Percentiles rank a stretch among this genome's conserved stretches.
These are phyloP conservation scores for Eleutherodactylus coqui DNA, from an alignment of 2,797 vertebrate species.

Conservation along the genomic window DNA sequence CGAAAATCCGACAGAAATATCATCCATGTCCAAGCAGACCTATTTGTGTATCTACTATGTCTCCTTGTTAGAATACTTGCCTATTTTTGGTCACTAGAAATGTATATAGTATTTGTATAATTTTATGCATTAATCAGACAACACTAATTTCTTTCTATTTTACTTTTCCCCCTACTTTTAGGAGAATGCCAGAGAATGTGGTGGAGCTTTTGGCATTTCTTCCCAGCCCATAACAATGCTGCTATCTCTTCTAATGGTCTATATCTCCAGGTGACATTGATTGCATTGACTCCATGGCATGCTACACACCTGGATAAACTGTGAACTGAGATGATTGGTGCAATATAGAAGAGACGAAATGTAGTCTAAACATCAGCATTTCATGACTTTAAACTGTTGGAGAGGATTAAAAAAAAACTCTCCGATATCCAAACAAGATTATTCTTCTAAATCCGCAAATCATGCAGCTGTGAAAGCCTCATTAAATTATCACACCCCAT, in stretches of 20 bases:
- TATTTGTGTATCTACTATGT: not conserved
- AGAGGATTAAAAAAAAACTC: slow-evolving; percentile 78
- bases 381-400: slow-evolving; percentile 83
- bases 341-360: slow-evolving; percentile 79
- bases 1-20: too few species aligned
- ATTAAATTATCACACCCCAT: slow-evolving; percentile 75
- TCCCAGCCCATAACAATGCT: slow-evolving; percentile 74
- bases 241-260: slow-evolving; percentile 76
- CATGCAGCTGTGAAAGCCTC: slow-evolving; percentile 77
- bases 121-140: not conserved
- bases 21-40: too few species aligned
- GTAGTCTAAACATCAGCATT: slow-evolving; percentile 81
- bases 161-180: slow-evolving; percentile 66
- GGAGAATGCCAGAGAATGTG: slow-evolving; percentile 98
- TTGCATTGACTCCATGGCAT: slow-evolving; percentile 77
- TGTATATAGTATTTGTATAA: not conserved
- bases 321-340: slow-evolving; percentile 81
- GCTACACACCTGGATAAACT: slow-evolving; percentile 80
- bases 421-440: slow-evolving; percentile 75
- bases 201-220: slow-evolving; percentile 77
- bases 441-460: slow-evolving; percentile 78
- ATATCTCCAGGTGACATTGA: slow-evolving; percentile 91
- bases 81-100: not conserved
- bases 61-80: not conserved
- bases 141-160: not conserved